A percentile compares a stretch with the other conserved stretches of the same genome.
Evolutionary conservation across 2,113 vertebrate species (phyloP).

Genomic region (Microtus oregoni): DNA sequence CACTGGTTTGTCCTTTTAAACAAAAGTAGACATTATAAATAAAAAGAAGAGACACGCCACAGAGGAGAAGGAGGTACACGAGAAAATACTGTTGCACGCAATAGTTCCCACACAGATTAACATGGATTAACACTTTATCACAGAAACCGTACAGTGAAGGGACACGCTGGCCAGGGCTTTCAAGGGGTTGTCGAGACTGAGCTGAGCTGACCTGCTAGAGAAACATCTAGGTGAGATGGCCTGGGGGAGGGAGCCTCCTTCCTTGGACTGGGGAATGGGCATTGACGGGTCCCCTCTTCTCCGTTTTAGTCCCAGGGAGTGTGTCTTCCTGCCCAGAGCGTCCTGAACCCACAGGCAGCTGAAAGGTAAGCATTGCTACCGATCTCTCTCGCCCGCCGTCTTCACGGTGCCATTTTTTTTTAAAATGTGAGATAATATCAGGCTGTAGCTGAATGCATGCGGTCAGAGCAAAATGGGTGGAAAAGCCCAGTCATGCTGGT

Average conservation of each 20-base stretch:
- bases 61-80: constrained; percentile 90
- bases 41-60: constrained; percentile 89
- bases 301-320: constrained; percentile 77
- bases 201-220: constrained; percentile 88
- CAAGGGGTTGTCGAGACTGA: constrained; percentile 84
- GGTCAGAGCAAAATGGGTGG: constrained; percentile 68
- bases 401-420: constrained; percentile 67
- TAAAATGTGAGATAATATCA: constrained; percentile 40
- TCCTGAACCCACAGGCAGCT: constrained; percentile 74
- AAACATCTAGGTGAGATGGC: constrained; percentile 79
- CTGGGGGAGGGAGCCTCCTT: constrained; percentile 64
- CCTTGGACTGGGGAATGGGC: neutral
- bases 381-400: constrained; percentile 60
- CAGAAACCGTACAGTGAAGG: constrained; percentile 94
- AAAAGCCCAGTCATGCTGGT: constrained; percentile 65
- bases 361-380: constrained; percentile 77
- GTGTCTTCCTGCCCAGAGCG: constrained; percentile 80
- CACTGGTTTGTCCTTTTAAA: constrained; percentile 90
- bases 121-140: constrained; percentile 93
- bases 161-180: constrained; percentile 91
- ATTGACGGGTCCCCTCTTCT: constrained; percentile 63
- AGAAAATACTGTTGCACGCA: constrained; percentile 96
- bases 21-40: constrained; percentile 89
- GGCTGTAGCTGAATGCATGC: constrained; percentile 55
- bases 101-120: constrained; percentile 95